Base-by-base conservation (phyloP, 2,113 vertebrate genomes). In the Zosterops hypoxanthus region DNA sequence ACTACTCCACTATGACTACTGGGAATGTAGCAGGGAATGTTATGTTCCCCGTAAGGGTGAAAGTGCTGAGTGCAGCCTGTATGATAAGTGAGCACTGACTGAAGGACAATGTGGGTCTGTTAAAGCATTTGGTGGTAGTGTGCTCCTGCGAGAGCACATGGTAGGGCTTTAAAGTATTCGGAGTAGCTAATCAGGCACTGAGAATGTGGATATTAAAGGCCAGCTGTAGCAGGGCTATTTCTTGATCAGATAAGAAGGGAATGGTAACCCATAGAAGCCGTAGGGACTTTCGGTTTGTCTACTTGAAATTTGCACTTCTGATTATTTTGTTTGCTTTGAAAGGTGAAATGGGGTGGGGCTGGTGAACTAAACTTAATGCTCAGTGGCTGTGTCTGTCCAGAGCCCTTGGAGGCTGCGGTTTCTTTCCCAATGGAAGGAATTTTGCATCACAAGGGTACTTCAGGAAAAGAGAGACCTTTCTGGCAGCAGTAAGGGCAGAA, bases 51-150 rank as follows among this genome's bases (percentile, higher is more conserved):
- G 15, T 41, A 53, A 71, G 73, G 34, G 44, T 50, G 59, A 41
- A 86, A 88, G 82, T 71, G 56, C 60, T 50, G 68, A 84, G 76
- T 72, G 46, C 59, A 77, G 86, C 46, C 63, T 55, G 20, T 31
- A 70, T 85, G 85, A 56, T 80, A 81, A 82, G 50, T 33, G 53
- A 90, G 47, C 75, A 4, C 68, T 80, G 73, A 13, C 39, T 36
- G 44, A 70, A 86, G 79, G 79, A 95, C 82, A 94, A 21, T 90
- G 64, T 94, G 80, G 52, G 81, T 82, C 82, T 93, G 88, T 92
- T 92, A 56, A 46, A 83, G 93, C 47, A 33, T 88, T 90, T 90
- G 34, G 31, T 89, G 64, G 25, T 90, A 68, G 29, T 81, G 72
- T 53, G 69, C 56, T 92, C 25, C 90, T 66, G 52, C 31, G 93